Conservation (phyloP, 92 coral and sea anemone species). For the Pocillopora meandrina region DNA sequence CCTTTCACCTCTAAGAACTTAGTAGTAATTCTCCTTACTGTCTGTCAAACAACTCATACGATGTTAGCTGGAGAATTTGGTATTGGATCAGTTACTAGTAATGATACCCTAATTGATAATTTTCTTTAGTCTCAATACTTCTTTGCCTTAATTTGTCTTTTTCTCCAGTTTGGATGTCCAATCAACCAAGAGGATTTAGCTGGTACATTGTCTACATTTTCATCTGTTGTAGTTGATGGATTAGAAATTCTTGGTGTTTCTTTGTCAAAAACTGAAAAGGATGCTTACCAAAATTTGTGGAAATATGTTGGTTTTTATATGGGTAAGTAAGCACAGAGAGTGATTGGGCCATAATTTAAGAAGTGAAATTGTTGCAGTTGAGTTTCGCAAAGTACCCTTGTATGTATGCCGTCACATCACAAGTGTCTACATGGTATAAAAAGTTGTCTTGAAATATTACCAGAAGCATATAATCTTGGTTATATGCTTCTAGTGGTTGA, state of each 20-base stretch:
- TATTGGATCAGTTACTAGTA: background rate
- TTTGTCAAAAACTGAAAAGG: conserved; percentile 27
- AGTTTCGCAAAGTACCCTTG: too few relatives aligned
- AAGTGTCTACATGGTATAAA: too few relatives aligned
- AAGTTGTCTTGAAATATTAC: too few relatives aligned
- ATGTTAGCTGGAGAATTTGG: too few relatives aligned
- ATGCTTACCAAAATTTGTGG: conserved; percentile 47
- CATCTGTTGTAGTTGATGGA: conserved; percentile 28
- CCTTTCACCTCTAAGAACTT: too few relatives aligned
- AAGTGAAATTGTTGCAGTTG: too few relatives aligned
- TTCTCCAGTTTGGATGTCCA: conserved; percentile 50
- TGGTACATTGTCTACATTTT: conserved; percentile 46
- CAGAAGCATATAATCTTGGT: too few relatives aligned
- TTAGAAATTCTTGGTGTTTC: conserved; percentile 24
- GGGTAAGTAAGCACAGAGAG: conserved; percentile 24
- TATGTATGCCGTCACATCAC: too few relatives aligned
- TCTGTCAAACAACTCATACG: too few relatives aligned
- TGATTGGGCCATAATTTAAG: background rate
- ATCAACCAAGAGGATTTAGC: conserved; percentile 62
- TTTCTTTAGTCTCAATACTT: background rate
- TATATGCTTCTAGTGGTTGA: too few relatives aligned
- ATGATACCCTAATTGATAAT: background rate
- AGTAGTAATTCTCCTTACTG: too few relatives aligned
- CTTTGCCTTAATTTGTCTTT: background rate
- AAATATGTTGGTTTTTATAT: conserved; percentile 56